Percentiles rank a stretch among this genome's conserved stretches.
Conservation (phyloP, 2,797 vertebrate genomes). For the Rhinophrynus dorsalis region DNA sequence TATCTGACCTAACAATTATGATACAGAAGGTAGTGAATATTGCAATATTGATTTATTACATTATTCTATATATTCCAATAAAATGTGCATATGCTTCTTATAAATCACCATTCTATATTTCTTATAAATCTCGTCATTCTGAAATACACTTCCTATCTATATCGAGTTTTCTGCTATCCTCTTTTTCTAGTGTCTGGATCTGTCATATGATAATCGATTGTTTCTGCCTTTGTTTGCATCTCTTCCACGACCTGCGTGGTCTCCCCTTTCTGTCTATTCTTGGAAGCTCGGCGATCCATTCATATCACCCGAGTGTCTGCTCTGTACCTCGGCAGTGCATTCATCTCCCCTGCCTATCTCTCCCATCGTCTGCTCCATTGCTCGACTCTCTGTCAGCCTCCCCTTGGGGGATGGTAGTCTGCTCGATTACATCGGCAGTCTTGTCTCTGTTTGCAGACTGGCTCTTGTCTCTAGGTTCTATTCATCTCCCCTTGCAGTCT, state of each 20-base stretch:
- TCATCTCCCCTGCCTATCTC: not conserved
- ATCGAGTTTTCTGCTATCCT: not conserved
- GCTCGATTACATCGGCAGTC: slow-evolving; percentile 7
- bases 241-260: not conserved
- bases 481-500: not conserved
- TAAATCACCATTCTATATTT: too few species aligned
- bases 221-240: slow-evolving; percentile 38
- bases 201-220: not conserved
- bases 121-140: too few species aligned
- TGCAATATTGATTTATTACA: too few species aligned
- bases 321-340: not conserved
- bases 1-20: too few species aligned
- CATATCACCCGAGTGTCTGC: slow-evolving; percentile 42
- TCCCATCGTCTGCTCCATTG: slow-evolving; percentile 25
- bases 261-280: slow-evolving; percentile 41
- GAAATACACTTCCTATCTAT: not conserved
- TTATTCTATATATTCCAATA: too few species aligned
- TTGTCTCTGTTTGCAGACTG: slow-evolving; percentile 4
- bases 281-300: slow-evolving; percentile 22
- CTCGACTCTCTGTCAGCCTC: not conserved
- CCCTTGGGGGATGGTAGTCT: slow-evolving; percentile 13
- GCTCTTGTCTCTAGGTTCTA: not conserved
- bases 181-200: not conserved
- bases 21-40: too few species aligned
- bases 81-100: too few species aligned